phyloP scores from a whole-genome alignment of 2,888 invertebrate species.

The Netelia melanura region DNA sequence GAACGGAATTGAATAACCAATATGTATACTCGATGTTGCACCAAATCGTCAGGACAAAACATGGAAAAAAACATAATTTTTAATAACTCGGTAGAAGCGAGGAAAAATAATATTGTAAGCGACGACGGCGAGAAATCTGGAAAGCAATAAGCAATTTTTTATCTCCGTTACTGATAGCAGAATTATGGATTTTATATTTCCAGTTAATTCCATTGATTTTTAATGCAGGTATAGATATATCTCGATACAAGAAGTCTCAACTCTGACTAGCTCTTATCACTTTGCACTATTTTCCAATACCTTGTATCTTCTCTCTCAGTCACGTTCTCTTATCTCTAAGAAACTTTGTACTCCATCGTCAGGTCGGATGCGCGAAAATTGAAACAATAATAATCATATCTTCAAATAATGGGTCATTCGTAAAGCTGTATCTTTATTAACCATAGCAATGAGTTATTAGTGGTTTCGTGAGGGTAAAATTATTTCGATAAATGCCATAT shows the following conservation, averaged over 20 bases:
- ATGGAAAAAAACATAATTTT: not conserved
- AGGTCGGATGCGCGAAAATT: not conserved
- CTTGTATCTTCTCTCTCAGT: conserved; percentile 12
- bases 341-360: conserved; percentile 22
- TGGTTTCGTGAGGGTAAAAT: not conserved
- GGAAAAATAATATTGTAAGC: too few relatives aligned
- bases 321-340: conserved; percentile 14
- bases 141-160: not conserved
- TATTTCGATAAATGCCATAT: conserved; percentile 2
- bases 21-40: not conserved
- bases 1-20: conserved; percentile 80
- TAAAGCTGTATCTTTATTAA: not conserved
- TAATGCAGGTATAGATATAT: conserved; percentile 18
- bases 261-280: conserved; percentile 16
- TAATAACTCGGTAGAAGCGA: not conserved
- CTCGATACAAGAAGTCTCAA: conserved; percentile 18
- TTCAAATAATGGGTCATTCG: conserved; percentile 36
- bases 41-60: not conserved
- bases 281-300: not conserved
- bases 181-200: not conserved
- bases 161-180: not conserved
- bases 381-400: conserved; percentile 3
- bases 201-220: conserved; percentile 10
- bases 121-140: not conserved
- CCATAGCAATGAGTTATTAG: not conserved